Evolutionary conservation across 2,797 vertebrate species (phyloP).

Genomic region (Valencia hispanica): DNA sequence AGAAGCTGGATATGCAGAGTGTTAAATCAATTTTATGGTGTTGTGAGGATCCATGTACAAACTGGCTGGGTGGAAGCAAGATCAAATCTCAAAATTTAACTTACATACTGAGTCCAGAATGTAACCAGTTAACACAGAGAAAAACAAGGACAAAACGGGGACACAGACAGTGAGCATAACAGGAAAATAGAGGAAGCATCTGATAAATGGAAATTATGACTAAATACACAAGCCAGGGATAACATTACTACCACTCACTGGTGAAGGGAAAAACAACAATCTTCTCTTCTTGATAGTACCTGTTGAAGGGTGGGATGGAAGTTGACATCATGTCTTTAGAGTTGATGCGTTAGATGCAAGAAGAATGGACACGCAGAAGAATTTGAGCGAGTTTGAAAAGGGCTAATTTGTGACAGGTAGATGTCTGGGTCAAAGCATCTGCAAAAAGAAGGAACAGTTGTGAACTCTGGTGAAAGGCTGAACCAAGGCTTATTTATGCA

Average conservation of each 20-base stretch:
- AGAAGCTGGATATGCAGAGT: not conserved
- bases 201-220: not conserved
- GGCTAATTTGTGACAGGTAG: not conserved
- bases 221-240: not conserved
- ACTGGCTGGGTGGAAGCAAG: too few species aligned
- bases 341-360: not conserved
- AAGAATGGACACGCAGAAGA: not conserved
- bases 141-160: too few species aligned
- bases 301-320: not conserved
- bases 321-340: not conserved
- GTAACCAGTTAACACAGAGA: too few species aligned
- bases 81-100: too few species aligned
- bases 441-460: not conserved
- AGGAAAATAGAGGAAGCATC: not conserved
- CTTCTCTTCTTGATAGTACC: not conserved
- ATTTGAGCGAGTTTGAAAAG: not conserved
- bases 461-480: not conserved
- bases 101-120: too few species aligned
- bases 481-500: not conserved
- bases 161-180: too few species aligned
- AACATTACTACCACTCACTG: not conserved
- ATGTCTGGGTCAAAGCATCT: not conserved
- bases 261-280: not conserved
- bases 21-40: too few species aligned
- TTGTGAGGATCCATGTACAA: too few species aligned